phyloP scores from a whole-genome alignment of 2,797 vertebrate species.

The Calcarius lapponicus region DNA sequence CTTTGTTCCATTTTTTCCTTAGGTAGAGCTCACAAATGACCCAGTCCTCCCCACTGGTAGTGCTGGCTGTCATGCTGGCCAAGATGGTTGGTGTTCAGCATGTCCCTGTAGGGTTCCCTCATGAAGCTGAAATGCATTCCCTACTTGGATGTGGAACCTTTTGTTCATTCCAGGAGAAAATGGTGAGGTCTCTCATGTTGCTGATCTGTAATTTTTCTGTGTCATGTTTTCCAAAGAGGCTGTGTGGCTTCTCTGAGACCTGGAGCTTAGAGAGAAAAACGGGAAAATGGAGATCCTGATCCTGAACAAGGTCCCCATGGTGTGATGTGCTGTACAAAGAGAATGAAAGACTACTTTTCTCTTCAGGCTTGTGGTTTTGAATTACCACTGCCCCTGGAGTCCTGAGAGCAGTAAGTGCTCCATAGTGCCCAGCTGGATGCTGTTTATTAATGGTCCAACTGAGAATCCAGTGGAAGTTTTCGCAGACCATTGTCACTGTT shows the following conservation, averaged over 20 bases:
- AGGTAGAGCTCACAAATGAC: constrained; percentile 65
- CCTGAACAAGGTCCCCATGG: not conserved
- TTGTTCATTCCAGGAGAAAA: not conserved
- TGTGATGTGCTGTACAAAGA: not conserved
- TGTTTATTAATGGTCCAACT: not conserved
- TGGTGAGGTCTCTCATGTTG: not conserved
- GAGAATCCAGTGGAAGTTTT: not conserved
- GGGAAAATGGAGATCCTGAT: not conserved
- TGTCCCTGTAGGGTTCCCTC: constrained; percentile 47
- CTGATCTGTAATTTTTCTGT: not conserved
- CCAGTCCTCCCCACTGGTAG: constrained; percentile 39
- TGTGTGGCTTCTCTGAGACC: not conserved
- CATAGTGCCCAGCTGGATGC: not conserved
- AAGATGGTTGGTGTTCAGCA: not conserved
- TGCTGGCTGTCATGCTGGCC: constrained; percentile 49
- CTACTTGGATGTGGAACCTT: constrained; percentile 34
- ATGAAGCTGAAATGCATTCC: constrained; percentile 62
- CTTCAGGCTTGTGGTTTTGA: not conserved
- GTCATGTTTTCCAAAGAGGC: not conserved
- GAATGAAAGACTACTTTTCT: not conserved
- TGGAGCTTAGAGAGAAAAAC: not conserved
- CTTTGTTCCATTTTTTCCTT: not conserved
- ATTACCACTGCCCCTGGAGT: not conserved
- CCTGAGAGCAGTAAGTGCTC: not conserved
- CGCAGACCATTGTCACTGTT: not conserved